Base-by-base conservation (phyloP, 2,888 invertebrate genomes). In the Drosophila gaucha region DNA sequence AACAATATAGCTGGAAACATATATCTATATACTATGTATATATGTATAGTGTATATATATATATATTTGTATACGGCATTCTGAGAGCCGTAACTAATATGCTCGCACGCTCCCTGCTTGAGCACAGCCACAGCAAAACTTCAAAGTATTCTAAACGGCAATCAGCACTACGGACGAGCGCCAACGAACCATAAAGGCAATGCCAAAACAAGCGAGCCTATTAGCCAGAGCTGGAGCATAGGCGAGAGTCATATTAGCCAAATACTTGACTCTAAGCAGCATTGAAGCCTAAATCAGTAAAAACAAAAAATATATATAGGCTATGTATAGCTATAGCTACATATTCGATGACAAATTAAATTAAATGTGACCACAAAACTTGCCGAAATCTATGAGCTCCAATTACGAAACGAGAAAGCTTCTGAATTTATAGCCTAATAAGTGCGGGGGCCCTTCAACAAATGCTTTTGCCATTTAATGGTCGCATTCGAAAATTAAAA, bases 401-500 rank as follows among this genome's bases (percentile, higher is more conserved):
- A 74, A 65, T 77, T 73, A 58, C 46, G 35, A 49, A 66, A 56
- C 12, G 36, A n/a, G 24, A 16, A 14, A 35, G 39, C 54, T 28
- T 31, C 10, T 6, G 14, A 31, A 60, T 68, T 55, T 43, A 74
- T 52, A 20, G 52, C 14, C 8, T 20, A 47, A 36, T 33, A 49
- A 69, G 28, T 46, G 20, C 30, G 28, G 28, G 44, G n/a, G 44
- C 2, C 18, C 28, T 28, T 0, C 18, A 9, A 6, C 18, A 10
- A 57, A 58, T 30, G 14, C 18, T 12, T 26, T 30, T 1, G 22
- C n/a, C 12, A 18, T 65, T 77, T 74, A 55, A 80, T 56, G 78
- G 56, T 46, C 64, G 55, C 58, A 38, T 56, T 74, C 59, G 68
- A 63, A 77, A 76, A 80, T 76, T 77, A 67, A 78, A 77, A 80